Percentiles rank a stretch among this genome's conserved stretches.
Conservation (phyloP, 2,888 invertebrate genomes). For the Apeira syringaria region DNA sequence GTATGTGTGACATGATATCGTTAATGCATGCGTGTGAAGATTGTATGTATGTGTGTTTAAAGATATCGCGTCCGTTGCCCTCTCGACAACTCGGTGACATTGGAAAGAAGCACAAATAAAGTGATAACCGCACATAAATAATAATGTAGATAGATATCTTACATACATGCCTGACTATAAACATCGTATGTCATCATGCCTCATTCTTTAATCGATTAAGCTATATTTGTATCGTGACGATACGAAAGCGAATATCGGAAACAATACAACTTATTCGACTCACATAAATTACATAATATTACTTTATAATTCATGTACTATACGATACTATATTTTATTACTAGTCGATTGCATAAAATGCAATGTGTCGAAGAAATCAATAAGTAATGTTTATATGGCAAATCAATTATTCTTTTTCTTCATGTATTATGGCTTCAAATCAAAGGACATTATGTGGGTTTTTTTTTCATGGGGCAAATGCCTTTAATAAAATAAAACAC, state of each 20-base stretch:
- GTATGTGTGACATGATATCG: no score
- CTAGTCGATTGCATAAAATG: no score
- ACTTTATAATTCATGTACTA: no score
- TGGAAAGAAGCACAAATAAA: conserved; percentile 75
- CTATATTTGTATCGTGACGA: conserved; percentile 21
- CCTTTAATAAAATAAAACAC: no score
- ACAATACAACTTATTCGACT: conserved; percentile 20
- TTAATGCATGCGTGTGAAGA: conserved; percentile 39
- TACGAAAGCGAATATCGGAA: conserved; percentile 22
- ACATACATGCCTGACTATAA: conserved; percentile 39
- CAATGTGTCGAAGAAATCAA: no score
- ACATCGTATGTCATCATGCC: conserved; percentile 40
- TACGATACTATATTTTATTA: no score
- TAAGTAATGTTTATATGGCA: no score
- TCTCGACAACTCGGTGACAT: conserved; percentile 79
- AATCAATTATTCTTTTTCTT: no score
- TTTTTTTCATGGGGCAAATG: no score
- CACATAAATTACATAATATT: no score
- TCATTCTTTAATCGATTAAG: conserved; percentile 24
- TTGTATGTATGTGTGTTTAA: conserved; percentile 53
- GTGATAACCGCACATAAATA: conserved; percentile 72
- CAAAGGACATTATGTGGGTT: no score
- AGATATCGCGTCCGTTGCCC: conserved; percentile 80
- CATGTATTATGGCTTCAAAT: no score
- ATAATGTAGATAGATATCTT: conserved; percentile 53